Conservation (phyloP, 2,888 invertebrate species). For the Torymus texanus region DNA sequence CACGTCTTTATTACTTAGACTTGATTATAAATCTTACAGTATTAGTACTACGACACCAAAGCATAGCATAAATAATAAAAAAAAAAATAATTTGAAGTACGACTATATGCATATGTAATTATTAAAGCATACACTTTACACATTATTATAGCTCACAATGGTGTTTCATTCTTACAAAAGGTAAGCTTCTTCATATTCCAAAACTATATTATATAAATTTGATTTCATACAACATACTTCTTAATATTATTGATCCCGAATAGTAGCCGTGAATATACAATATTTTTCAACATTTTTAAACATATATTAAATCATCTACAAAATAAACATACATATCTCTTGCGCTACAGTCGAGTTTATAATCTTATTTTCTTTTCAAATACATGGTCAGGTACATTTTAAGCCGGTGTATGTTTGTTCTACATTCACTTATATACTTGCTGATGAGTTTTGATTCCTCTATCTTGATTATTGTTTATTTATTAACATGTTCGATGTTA, state of each 20-base stretch:
- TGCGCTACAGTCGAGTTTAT: conserved; percentile 54
- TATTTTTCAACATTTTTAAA: conserved; percentile 64
- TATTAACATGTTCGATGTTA: conserved; percentile 47
- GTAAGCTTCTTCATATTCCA: conserved; percentile 55
- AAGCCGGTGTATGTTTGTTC: conserved; percentile 61
- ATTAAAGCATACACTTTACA: conserved; percentile 54
- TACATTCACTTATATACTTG: conserved; percentile 54
- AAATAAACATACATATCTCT: conserved; percentile 64
- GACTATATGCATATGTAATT: conserved; percentile 49
- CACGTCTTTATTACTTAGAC: conserved; percentile 56
- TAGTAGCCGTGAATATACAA: conserved; percentile 64
- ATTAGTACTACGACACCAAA: conserved; percentile 56
- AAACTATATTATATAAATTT: conserved; percentile 62
- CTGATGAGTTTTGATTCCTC: conserved; percentile 52
- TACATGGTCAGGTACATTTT: conserved; percentile 72
- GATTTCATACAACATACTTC: conserved; percentile 62
- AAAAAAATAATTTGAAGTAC: conserved; percentile 45
- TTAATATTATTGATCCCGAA: conserved; percentile 68
- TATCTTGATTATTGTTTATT: conserved; percentile 51
- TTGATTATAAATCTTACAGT: conserved; percentile 54
- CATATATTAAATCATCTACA: conserved; percentile 71
- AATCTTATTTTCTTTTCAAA: conserved; percentile 58
- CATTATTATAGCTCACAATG: conserved; percentile 51
- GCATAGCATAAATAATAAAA: conserved; percentile 56
- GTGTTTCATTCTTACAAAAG: conserved; percentile 52